Conservation (phyloP, 1,140 invertebrate species). For the Cotesia glomerata region DNA sequence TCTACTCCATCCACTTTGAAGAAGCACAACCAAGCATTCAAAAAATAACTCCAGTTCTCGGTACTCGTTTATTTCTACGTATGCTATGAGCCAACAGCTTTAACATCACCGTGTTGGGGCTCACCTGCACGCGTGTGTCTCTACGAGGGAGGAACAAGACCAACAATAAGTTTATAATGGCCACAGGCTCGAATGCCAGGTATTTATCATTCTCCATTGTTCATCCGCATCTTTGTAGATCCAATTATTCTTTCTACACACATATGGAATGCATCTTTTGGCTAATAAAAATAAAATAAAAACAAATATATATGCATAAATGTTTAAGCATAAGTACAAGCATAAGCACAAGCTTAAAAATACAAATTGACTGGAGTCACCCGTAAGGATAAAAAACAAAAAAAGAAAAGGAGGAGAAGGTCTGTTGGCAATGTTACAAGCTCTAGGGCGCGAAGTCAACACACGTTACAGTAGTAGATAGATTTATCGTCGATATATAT, state of each 20-base stretch:
- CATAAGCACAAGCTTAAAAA: too few relatives aligned
- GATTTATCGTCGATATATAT: slow-evolving; percentile 41
- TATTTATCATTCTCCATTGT: slow-evolving; percentile 62
- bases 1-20: too few relatives aligned
- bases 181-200: slow-evolving; percentile 44
- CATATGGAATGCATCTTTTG: too few relatives aligned
- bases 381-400: not conserved
- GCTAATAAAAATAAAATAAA: too few relatives aligned
- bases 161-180: slow-evolving; percentile 63
- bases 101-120: slow-evolving; percentile 28
- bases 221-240: slow-evolving; percentile 38
- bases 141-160: slow-evolving; percentile 45
- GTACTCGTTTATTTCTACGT: slow-evolving; percentile 51
- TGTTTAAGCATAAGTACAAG: too few relatives aligned
- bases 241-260: not conserved
- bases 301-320: too few relatives aligned
- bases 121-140: slow-evolving; percentile 49
- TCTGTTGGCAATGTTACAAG: too few relatives aligned
- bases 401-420: too few relatives aligned
- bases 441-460: too few relatives aligned
- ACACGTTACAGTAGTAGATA: too few relatives aligned
- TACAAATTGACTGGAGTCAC: too few relatives aligned
- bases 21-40: not conserved
- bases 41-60: slow-evolving; percentile 49
- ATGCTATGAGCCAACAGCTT: too few relatives aligned